Percentiles rank a stretch among this genome's conserved stretches.
phyloP scores from a whole-genome alignment of 1,140 invertebrate species.

The Artemia franciscana region DNA sequence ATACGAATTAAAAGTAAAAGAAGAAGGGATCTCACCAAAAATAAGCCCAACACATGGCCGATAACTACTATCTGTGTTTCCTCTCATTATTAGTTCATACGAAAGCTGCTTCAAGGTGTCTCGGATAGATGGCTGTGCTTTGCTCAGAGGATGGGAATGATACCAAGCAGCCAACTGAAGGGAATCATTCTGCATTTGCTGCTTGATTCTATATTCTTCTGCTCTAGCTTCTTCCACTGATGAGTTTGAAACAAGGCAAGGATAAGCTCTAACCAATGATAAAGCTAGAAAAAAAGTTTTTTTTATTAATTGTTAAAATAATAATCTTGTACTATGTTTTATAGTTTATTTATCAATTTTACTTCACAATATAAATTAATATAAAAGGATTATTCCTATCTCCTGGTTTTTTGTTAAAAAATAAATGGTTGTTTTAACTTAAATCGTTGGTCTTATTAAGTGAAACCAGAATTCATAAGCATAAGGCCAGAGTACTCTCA shows the following conservation, averaged over 20 bases:
- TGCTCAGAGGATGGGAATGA: constrained; percentile 75
- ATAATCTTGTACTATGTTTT: too few relatives aligned
- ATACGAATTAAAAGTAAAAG: too few relatives aligned
- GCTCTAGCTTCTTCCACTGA: constrained; percentile 30
- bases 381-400: too few relatives aligned
- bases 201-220: constrained; percentile 46
- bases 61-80: constrained; percentile 61
- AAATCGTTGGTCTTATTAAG: too few relatives aligned
- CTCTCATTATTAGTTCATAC: constrained; percentile 84
- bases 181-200: constrained; percentile 44
- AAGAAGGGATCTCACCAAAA: constrained; percentile 17
- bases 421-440: too few relatives aligned
- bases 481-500: too few relatives aligned
- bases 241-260: constrained; percentile 6
- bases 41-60: constrained; percentile 79
- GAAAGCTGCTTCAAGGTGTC: constrained; percentile 80
- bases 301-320: too few relatives aligned
- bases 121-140: constrained; percentile 61
- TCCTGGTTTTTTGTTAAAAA: too few relatives aligned
- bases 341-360: too few relatives aligned
- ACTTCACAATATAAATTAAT: too few relatives aligned
- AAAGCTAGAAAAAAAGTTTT: background rate
- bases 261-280: background rate
- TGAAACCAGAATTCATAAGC: too few relatives aligned
- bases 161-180: constrained; percentile 79